Base-by-base conservation (phyloP, 2,888 invertebrate genomes). In the Neria commutata region DNA sequence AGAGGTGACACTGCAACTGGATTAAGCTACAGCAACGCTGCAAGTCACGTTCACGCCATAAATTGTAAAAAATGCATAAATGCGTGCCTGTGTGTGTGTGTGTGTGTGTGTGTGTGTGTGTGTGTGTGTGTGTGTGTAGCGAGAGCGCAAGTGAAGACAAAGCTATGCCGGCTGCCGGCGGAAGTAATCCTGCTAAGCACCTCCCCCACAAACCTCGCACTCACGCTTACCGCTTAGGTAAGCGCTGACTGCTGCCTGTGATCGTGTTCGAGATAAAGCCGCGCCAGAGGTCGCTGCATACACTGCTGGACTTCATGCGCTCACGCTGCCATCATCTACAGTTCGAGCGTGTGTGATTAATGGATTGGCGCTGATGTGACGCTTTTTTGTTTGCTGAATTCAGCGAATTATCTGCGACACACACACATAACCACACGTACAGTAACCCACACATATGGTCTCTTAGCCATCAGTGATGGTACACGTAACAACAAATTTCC, bases 21-120 rank as follows among this genome's bases (percentile, higher is more conserved):
- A n/a, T 37, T n/a, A 37, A 37, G 37, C n/a, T 37, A 37, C 8
- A 14, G 4, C 37, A 56, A 51, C 25, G 54, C 54, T 51, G 59
- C 59, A 62, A 56, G 53, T 60, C 56, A 60, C 54, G 62, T 56
- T 51, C 54, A 45, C 50, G 19, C 52, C 58, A 62, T 62, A 62
- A 62, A 56, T 62, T 46, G 2, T 51, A 17, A 24, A 37, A 23
- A 42, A 49, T 42, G 45, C 57, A 50, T 53, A 46, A 42, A 45
- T 34, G 25, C 0, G 0, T 42, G 33, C n/a, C n/a, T n/a, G n/a
- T n/a, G n/a, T n/a, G n/a, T n/a, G n/a, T n/a, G n/a, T n/a, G n/a
- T n/a, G n/a, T n/a, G n/a, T n/a, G n/a, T n/a, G n/a, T n/a, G n/a
- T n/a, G n/a, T n/a, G n/a, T n/a, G n/a, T n/a, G n/a, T n/a, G n/a